These are phyloP conservation scores for Lepilemur ruficaudatus DNA, from an alignment of 2,797 vertebrate species.

Conservation along the genomic window DNA sequence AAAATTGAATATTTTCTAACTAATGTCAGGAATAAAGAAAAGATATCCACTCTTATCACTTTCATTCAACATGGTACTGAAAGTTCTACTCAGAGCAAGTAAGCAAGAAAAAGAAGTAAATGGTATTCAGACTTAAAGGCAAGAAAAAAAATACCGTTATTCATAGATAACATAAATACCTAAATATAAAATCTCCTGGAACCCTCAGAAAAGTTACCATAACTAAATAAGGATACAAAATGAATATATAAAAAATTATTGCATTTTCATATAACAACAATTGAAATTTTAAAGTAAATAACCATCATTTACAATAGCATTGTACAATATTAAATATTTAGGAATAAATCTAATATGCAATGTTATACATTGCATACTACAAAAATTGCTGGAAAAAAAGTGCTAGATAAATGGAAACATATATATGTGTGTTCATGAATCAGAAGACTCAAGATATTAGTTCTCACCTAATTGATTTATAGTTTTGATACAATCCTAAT, in stretches of 20 bases:
- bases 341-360: not conserved
- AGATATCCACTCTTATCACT: too few relatives aligned
- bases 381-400: not conserved
- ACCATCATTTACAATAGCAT: not conserved
- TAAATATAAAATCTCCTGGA: not conserved
- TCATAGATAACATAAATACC: not conserved
- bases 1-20: too few relatives aligned
- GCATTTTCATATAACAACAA: not conserved
- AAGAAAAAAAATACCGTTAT: not conserved
- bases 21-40: too few relatives aligned
- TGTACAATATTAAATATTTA: not conserved
- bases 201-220: not conserved
- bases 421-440: not conserved
- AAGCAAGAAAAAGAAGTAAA: not conserved
- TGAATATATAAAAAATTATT: not conserved
- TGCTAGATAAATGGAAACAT: not conserved
- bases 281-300: not conserved
- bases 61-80: too few relatives aligned
- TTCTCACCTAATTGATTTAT: not conserved
- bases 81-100: too few relatives aligned
- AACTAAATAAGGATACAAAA: too few relatives aligned
- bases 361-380: not conserved
- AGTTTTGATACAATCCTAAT: not conserved
- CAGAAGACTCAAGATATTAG: not conserved
- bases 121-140: not conserved